Evolutionary conservation across 2,888 invertebrate species (phyloP), one percentile per base, ranked within the genome.

Genomic region (Melieria picta): DNA sequence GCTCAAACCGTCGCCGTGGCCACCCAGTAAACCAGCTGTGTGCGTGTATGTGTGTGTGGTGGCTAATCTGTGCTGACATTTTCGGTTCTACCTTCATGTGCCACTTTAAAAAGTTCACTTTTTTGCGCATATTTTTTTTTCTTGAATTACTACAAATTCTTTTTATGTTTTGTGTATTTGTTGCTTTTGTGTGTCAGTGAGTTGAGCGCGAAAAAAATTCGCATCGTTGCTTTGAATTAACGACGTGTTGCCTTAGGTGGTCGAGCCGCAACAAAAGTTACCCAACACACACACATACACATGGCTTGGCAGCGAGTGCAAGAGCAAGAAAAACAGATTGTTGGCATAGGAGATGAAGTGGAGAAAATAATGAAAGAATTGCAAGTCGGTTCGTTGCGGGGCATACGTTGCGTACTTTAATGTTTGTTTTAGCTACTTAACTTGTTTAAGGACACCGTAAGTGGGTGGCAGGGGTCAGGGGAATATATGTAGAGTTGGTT

Each of bases 201-300:
- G n/a, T 52, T 52, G 11, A 52, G n/a, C 13, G 52, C 52, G 11
- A 7, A 7, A 11, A 52, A 52, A 52, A 52, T 52, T 7, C 9
- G 52, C 52, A 52, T n/a, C 52, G 52, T n/a, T 13, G 13, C 13
- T 52, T 52, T 52, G 52, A 52, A 11, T 52, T 52, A n/a, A 52
- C 11, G 11, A 13, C 13, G 52, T 52, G 6, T 52, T 52, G 52
- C 52, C 13, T 52, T 52, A 52, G 52, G 52, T 13, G 5, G 52
- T 13, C 11, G 52, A n/a, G 52, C 13, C 30, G 2, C 30, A 30
- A 30, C 52, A 52, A 52, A 52, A 52, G 52, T 52, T 52, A 30
- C 30, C 30, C 30, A 30, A 30, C 30, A 30, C 30, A 30, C 30
- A 30, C 30, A 30, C 30, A 30, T 2, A 30, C 3, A 30, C 30